Evolutionary conservation across 2,797 vertebrate species (phyloP).

Genomic region (Triplophysa yarkandensis): DNA sequence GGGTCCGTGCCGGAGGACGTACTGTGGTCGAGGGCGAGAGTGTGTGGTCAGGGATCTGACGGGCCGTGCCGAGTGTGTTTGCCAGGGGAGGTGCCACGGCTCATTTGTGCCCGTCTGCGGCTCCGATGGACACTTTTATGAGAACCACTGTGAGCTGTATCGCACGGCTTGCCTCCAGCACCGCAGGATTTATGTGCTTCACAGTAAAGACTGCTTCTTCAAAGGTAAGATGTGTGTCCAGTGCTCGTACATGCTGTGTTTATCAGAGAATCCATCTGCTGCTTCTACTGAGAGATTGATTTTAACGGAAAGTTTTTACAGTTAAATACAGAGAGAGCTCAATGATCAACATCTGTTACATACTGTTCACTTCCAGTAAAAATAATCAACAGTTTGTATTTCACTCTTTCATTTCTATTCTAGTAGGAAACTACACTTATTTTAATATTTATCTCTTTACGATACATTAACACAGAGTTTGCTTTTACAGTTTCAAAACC

Average conservation of each 20-base stretch:
- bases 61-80: conserved; percentile 80
- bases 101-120: conserved; percentile 91
- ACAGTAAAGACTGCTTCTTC: conserved; percentile 95
- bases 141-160: conserved; percentile 94
- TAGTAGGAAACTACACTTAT: not conserved
- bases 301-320: not conserved
- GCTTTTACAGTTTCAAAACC: not conserved
- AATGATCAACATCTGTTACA: not conserved
- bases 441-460: not conserved
- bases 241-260: not conserved
- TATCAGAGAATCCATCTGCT: not conserved
- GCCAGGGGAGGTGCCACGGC: conserved; percentile 82
- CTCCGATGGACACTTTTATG: conserved; percentile 90
- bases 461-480: not conserved
- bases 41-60: conserved; percentile 79
- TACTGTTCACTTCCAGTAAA: not conserved
- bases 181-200: conserved; percentile 81
- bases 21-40: conserved; percentile 82
- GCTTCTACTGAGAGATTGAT: not conserved
- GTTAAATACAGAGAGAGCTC: not conserved
- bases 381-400: not conserved
- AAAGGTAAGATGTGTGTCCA: conserved; percentile 80
- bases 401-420: too few species aligned
- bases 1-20: conserved; percentile 77
- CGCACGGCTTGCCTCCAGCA: conserved; percentile 86